Evolutionary conservation across 2,113 vertebrate species (phyloP).

Genomic region (Menidia beryllina): DNA sequence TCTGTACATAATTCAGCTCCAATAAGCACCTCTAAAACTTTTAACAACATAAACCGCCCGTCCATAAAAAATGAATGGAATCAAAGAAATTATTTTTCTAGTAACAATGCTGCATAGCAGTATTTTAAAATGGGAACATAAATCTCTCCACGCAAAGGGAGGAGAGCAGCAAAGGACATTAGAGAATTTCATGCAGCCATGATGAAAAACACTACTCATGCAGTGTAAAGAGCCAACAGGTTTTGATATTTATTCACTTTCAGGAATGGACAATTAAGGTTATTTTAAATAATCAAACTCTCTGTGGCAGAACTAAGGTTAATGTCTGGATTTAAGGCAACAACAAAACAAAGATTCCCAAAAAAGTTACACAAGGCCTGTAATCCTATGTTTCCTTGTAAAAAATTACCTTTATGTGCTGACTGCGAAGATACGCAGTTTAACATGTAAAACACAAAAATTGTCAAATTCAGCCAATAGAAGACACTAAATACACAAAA

Average conservation of each 20-base stretch:
- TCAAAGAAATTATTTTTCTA: slow-evolving; percentile 16
- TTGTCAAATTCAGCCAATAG: neutral
- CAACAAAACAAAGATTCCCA: slow-evolving; percentile 58
- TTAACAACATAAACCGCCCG: neutral
- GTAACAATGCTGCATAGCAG: slow-evolving; percentile 49
- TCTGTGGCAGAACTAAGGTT: slow-evolving; percentile 35
- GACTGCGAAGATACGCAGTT: slow-evolving; percentile 58
- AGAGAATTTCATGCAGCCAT: slow-evolving; percentile 48
- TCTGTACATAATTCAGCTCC: slow-evolving; percentile 62
- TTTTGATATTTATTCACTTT: slow-evolving; percentile 12
- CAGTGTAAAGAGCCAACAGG: slow-evolving; percentile 33
- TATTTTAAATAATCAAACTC: slow-evolving; percentile 57
- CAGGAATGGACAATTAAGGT: slow-evolving; percentile 8
- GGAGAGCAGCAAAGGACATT: slow-evolving; percentile 15
- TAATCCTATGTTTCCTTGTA: slow-evolving; percentile 32
- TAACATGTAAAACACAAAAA: slow-evolving; percentile 16
- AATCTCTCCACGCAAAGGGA: slow-evolving; percentile 13
- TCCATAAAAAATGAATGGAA: slow-evolving; percentile 14
- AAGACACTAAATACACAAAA: neutral
- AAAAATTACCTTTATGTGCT: slow-evolving; percentile 24
- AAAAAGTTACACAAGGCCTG: slow-evolving; percentile 49
- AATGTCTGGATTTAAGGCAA: slow-evolving; percentile 80
- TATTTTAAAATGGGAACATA: slow-evolving; percentile 34
- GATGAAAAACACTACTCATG: slow-evolving; percentile 47
- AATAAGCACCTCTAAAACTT: slow-evolving; percentile 20